Conservation (phyloP, 2,797 vertebrate genomes). For the Halcyon smyrnensis region DNA sequence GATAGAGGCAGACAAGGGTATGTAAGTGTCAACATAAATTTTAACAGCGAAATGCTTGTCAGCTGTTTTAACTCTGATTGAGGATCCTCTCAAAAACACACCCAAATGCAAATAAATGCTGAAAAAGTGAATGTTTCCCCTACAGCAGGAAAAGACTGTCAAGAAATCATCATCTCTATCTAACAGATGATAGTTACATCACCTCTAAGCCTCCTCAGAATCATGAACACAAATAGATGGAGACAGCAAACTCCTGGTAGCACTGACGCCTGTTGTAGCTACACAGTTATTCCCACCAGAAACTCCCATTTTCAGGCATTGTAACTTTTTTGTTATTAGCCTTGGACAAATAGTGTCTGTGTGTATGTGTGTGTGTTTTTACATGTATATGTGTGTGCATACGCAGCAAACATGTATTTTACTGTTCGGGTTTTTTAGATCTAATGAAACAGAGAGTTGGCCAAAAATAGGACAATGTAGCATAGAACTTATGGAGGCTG, state of each 20-base stretch:
- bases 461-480: neutral
- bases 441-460: neutral
- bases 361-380: neutral
- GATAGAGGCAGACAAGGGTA: neutral
- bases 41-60: neutral
- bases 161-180: neutral
- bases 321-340: neutral
- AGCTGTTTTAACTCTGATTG: neutral
- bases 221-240: neutral
- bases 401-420: neutral
- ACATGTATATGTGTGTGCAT: rapidly evolving
- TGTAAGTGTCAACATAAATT: neutral
- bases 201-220: neutral
- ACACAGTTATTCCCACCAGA: neutral
- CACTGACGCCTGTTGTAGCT: neutral
- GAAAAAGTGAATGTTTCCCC: neutral
- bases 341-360: rapidly evolving
- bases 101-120: neutral
- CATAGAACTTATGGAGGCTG: neutral
- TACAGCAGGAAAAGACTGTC: neutral
- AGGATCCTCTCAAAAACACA: neutral
- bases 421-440: neutral
- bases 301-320: neutral
- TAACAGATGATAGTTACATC: neutral
- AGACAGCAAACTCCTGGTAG: neutral